Evolutionary conservation across 2,797 vertebrate genomes (phyloP), one percentile per base, ranked within the genome.

Genomic region (Scarus forsteni): DNA sequence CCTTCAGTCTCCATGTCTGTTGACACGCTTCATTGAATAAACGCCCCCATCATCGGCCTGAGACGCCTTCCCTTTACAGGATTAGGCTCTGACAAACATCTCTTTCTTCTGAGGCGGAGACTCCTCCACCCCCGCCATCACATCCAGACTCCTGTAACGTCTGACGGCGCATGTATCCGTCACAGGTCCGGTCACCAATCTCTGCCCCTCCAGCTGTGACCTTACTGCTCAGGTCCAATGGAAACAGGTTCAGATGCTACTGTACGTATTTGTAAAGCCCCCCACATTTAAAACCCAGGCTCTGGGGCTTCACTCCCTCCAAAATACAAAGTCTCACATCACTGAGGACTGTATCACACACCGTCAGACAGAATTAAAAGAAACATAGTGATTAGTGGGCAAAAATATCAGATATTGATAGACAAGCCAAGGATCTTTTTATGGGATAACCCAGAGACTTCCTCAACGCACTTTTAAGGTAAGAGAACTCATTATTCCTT

Each of bases 11-110:
- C 80, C 67, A 48, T 36, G 79, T 73, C 86, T 91, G 77, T 93
- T 91, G 88, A 92, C 89, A 87, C 40, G 75, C 81, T 90, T 93
- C 90, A 93, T 91, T 94, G 89, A 94, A 92, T 93, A 93, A 94
- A 93, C 79, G 66, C 80, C 83, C 68, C 77, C 72, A 68, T 88
- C 83, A 90, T 90, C 85, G 7, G 88, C 87, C 83, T 66, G 77
- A 85, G 91, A 92, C 68, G 66, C 75, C 27, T 68, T 84, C 70
- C 83, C 91, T 93, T 95, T 93, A 94, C 88, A 90, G 91, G 94
- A 95, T 95, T 95, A 95, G 86, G 70, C 84, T 74, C 79, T 73
- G 77, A 87, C 91, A 91, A 93, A 92, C 79, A 90, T 68, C 73
- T 80, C 87, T 89, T 87, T 85, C 85, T 90, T 78, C 58, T 67